Percentiles rank a stretch among this genome's conserved stretches.
Conservation (phyloP, 2,113 vertebrate genomes). For the Apeltes quadracus region DNA sequence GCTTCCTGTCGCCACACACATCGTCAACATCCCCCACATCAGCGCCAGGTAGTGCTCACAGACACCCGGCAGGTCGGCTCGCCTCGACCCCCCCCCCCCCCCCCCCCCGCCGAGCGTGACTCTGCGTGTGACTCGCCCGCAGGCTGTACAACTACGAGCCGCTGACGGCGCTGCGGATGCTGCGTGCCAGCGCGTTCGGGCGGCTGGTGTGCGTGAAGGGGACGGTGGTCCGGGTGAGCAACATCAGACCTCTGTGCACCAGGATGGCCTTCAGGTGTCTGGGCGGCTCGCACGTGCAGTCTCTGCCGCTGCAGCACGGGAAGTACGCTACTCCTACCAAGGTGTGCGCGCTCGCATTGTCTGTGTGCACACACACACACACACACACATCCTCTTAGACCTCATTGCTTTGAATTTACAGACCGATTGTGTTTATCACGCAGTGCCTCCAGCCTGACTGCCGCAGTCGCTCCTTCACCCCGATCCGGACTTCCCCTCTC, state of each 20-base stretch:
- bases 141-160: constrained; percentile 97
- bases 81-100: background rate
- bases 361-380: background rate
- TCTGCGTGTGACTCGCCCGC: background rate
- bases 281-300: constrained; percentile 83
- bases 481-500: constrained; percentile 88
- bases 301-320: constrained; percentile 87
- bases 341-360: constrained; percentile 66
- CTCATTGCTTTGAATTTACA: background rate
- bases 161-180: constrained; percentile 85
- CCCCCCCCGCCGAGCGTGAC: background rate
- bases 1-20: constrained; percentile 82
- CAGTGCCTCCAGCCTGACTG: constrained; percentile 88
- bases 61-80: background rate
- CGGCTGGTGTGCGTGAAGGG: constrained; percentile 89
- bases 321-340: constrained; percentile 91
- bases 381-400: background rate
- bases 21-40: constrained; percentile 92
- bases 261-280: constrained; percentile 90
- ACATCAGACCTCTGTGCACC: constrained; percentile 90
- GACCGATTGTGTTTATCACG: background rate
- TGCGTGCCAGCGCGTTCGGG: constrained; percentile 92
- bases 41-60: constrained; percentile 84
- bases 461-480: constrained; percentile 85
- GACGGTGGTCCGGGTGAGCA: constrained; percentile 94